These are phyloP conservation scores for Eurytoma adleriae DNA, from an alignment of 2,888 invertebrate species.

Conservation along the genomic window DNA sequence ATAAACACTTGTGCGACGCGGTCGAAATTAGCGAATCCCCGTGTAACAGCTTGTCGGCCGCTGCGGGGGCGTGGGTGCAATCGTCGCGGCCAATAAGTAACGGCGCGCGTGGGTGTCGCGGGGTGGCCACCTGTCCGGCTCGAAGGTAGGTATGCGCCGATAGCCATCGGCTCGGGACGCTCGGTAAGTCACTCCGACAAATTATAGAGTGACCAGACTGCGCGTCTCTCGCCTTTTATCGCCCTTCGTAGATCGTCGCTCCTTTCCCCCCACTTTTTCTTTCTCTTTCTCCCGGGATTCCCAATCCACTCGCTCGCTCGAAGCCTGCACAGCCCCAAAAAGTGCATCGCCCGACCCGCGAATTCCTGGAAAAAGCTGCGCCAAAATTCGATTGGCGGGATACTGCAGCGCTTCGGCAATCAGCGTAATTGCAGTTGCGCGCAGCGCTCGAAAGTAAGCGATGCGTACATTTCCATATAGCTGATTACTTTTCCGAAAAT, in stretches of 20 bases:
- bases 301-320: no score
- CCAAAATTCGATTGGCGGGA: no score
- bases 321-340: no score
- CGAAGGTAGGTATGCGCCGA: slow-evolving; percentile 71
- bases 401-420: no score
- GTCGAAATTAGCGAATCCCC: slow-evolving; percentile 8
- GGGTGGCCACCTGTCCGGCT: slow-evolving; percentile 74
- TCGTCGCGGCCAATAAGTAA: slow-evolving; percentile 58
- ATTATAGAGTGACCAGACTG: slow-evolving; percentile 73
- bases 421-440: no score
- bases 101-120: slow-evolving; percentile 68
- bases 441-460: no score
- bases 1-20: background rate
- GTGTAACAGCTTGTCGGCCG: background rate
- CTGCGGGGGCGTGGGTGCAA: slow-evolving; percentile 12
- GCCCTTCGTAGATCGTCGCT: slow-evolving; percentile 6
- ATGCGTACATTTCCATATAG: no score
- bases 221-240: slow-evolving; percentile 62
- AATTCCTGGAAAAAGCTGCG: no score
- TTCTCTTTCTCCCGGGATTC: background rate
- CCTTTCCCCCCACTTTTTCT: background rate
- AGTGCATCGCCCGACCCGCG: no score
- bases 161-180: slow-evolving; percentile 72
- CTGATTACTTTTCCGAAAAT: no score
- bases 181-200: slow-evolving; percentile 75